A percentile compares a stretch with the other conserved stretches of the same genome.
These are phyloP conservation scores for Gavialis gangeticus DNA, from an alignment of 2,113 vertebrate genomes.

Conservation along the genomic window DNA sequence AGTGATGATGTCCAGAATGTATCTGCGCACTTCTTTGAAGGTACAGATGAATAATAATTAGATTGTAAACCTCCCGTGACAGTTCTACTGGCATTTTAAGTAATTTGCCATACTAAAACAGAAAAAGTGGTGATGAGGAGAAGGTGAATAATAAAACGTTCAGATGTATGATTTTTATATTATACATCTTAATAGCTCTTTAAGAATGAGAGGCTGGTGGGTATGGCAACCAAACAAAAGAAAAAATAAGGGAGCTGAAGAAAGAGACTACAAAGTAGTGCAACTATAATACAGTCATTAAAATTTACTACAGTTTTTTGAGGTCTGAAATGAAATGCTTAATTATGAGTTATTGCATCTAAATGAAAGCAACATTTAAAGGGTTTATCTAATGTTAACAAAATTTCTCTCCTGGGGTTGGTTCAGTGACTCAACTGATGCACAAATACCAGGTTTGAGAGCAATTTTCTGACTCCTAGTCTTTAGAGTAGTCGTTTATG, in stretches of 20 bases:
- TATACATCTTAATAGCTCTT: background rate
- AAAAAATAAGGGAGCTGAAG: background rate
- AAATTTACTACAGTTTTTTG: background rate
- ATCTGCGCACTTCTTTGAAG: background rate
- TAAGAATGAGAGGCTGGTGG: background rate
- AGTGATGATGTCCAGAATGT: background rate
- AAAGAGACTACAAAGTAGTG: background rate
- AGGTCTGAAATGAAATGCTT: background rate
- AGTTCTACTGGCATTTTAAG: background rate
- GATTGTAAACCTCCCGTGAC: background rate
- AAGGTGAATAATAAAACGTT: background rate
- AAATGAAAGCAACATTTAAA: conserved; percentile 12
- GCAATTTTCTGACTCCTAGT: background rate
- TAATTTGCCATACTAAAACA: background rate
- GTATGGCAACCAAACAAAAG: background rate
- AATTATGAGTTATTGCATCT: background rate
- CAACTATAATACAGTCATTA: conserved; percentile 4
- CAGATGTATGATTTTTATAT: background rate
- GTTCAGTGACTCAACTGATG: background rate
- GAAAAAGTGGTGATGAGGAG: background rate
- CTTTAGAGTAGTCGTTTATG: background rate
- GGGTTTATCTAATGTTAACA: background rate
- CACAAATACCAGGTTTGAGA: background rate
- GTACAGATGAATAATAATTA: background rate
- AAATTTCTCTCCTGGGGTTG: background rate